phyloP scores from a whole-genome alignment of 2,888 invertebrate genomes.

The Drosophila flavopinicola region DNA sequence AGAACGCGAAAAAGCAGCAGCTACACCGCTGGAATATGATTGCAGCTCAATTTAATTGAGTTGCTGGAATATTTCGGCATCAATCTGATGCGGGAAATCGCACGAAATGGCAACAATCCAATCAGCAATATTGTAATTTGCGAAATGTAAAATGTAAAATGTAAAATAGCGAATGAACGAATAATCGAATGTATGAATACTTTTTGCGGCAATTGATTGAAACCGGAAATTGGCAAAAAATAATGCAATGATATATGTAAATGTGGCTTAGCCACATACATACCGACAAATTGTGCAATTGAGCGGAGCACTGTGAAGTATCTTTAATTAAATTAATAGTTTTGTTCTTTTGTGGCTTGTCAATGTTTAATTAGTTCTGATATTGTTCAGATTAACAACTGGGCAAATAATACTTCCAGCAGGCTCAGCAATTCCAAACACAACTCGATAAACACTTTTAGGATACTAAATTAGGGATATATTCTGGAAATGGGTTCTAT shows the following conservation, averaged over 20 bases:
- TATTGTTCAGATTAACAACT: constrained; percentile 4
- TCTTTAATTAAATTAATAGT: constrained; percentile 21
- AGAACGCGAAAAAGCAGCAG: not conserved
- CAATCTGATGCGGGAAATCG: constrained; percentile 14
- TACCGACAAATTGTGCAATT: not conserved
- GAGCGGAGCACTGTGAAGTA: constrained; percentile 7
- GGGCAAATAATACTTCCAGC: not conserved
- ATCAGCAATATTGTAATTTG: constrained; percentile 72
- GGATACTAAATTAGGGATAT: too few species aligned
- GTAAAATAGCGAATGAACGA: constrained; percentile 60
- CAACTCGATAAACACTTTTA: too few species aligned
- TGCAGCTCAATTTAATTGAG: constrained; percentile 74
- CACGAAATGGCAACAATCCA: constrained; percentile 68
- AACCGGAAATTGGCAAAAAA: constrained; percentile 64
- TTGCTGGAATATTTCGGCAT: constrained; percentile 48
- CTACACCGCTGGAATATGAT: constrained; percentile 56
- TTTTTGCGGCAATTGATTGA: constrained; percentile 70
- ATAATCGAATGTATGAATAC: constrained; percentile 65
- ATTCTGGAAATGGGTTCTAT: too few species aligned
- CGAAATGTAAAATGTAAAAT: constrained; percentile 68
- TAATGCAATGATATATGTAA: constrained; percentile 32
- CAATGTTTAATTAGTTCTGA: constrained; percentile 4
- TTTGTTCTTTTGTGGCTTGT: not conserved
- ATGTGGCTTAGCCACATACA: constrained; percentile 17
- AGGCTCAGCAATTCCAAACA: too few species aligned